Evolutionary conservation across 2,113 vertebrate genomes (phyloP), one percentile per base, ranked within the genome.

Genomic region (Siniperca knerii): DNA sequence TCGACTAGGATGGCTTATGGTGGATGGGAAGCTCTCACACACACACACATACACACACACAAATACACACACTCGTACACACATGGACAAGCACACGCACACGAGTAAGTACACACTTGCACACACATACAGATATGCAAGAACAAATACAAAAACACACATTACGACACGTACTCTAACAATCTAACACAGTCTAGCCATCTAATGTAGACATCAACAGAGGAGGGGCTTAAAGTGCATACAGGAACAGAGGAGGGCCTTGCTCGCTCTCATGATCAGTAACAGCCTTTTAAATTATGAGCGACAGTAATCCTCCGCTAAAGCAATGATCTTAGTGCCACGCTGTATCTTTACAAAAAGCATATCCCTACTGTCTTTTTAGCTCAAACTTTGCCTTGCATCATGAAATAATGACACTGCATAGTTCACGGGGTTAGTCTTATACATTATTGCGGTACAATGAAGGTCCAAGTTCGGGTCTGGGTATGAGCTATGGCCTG

Each of bases 391-490:
- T 81, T 55, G 81, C 77, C 85, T 76, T 77, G 85, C 88, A 77
- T 91, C 87, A 74, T 83, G 86, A 81, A 79, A 54, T 81, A 90
- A 91, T 92, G 90, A 93, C 96, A 96, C 97, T 99, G 98, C 98
- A 99, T 99, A 99, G 98, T 97, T 98, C 96, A 96, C 95, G 10
- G 95, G 96, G 94, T 95, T 94, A 95, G 93, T 93, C 92, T 92
- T 94, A 94, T 94, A 97, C 96, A 97, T 99, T 99, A 98, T 98
- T 98, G 98, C 98, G 96, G 96, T 96, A 96, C 94, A 61, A 83
- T 90, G 75, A 96, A 75, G 72, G 75, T 91, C 89, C 83, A 50
- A 62, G 77, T 87, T 54, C 25, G 25, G 67, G 67, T 68, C 73
- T 12, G 61, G 66, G 77, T 55, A 4, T 15, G 68, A 79, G 80